Conservation (phyloP, 2,888 invertebrate genomes). For the Ophonus ardosiacus region DNA sequence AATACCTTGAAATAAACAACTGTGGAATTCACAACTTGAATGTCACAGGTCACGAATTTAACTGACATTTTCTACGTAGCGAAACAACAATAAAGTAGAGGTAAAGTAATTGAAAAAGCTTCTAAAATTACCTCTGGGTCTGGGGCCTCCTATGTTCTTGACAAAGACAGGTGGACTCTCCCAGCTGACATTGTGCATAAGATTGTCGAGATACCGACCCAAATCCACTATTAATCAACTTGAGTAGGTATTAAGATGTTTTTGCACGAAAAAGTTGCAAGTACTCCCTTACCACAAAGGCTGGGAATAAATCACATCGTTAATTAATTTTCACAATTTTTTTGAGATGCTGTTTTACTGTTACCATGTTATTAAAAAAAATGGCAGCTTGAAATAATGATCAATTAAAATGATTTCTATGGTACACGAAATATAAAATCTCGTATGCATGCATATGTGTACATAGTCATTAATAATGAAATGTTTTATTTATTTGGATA, state of each 20-base stretch:
- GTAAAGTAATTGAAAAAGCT: slow-evolving; percentile 3
- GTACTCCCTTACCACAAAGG: not conserved
- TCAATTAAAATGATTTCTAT: no score
- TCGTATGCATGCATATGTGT: no score
- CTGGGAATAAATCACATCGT: not conserved
- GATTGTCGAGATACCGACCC: not conserved
- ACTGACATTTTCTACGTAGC: not conserved
- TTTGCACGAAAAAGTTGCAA: slow-evolving; percentile 19
- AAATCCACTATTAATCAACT: slow-evolving; percentile 37
- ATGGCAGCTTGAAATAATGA: no score
- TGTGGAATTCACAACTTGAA: not conserved
- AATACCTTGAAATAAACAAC: not conserved
- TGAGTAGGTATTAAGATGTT: slow-evolving; percentile 32
- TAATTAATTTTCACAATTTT: slow-evolving; percentile 7
- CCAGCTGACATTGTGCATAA: slow-evolving; percentile 34
- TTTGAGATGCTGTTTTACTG: not conserved
- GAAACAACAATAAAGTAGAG: not conserved
- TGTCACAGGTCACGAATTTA: not conserved
- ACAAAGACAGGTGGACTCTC: slow-evolving; percentile 13
- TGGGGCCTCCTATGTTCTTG: not conserved
- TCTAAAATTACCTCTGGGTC: slow-evolving; percentile 29
- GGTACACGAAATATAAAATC: no score
- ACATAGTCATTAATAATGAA: no score
- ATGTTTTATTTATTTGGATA: no score
- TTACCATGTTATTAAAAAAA: no score